phyloP scores from a whole-genome alignment of 2,888 invertebrate species.

The Pyrochroa serraticornis region DNA sequence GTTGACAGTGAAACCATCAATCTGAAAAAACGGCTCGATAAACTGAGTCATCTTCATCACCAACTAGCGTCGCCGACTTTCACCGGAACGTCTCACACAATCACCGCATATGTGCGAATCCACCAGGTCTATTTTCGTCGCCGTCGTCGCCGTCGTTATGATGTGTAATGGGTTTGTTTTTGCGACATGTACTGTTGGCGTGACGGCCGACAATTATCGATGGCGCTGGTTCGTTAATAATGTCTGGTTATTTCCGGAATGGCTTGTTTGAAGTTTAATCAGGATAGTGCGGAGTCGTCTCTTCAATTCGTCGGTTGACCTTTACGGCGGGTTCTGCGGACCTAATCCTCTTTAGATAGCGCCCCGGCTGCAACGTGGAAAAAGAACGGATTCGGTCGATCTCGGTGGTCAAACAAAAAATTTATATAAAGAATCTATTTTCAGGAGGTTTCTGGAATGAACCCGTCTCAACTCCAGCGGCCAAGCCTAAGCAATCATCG shows the following conservation, averaged over 20 bases:
- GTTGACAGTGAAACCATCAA: too few species aligned
- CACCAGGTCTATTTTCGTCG: constrained; percentile 6
- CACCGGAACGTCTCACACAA: constrained; percentile 13
- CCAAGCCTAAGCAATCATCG: too few species aligned
- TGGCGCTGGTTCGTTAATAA: constrained; percentile 12
- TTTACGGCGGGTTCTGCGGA: neutral
- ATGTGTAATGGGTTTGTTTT: constrained; percentile 15
- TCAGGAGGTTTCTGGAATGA: too few species aligned
- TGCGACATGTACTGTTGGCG: constrained; percentile 3
- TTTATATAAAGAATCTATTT: too few species aligned
- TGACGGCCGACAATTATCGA: constrained; percentile 19
- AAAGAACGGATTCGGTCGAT: neutral
- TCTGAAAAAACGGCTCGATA: neutral
- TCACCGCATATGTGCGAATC: constrained; percentile 11
- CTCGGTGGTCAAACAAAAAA: too few species aligned
- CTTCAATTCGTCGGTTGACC: constrained; percentile 12
- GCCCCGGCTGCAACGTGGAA: constrained; percentile 2
- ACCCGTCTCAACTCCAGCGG: too few species aligned
- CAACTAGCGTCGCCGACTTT: constrained; percentile 19
- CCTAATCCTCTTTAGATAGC: constrained; percentile 2
- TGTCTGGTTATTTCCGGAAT: constrained; percentile 13
- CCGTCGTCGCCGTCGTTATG: neutral
- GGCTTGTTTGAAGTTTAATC: constrained; percentile 10
- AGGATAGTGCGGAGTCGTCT: constrained; percentile 1
- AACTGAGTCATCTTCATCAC: constrained; percentile 13